phyloP scores from a whole-genome alignment of 2,797 vertebrate species.

The Ceyx erithaca region DNA sequence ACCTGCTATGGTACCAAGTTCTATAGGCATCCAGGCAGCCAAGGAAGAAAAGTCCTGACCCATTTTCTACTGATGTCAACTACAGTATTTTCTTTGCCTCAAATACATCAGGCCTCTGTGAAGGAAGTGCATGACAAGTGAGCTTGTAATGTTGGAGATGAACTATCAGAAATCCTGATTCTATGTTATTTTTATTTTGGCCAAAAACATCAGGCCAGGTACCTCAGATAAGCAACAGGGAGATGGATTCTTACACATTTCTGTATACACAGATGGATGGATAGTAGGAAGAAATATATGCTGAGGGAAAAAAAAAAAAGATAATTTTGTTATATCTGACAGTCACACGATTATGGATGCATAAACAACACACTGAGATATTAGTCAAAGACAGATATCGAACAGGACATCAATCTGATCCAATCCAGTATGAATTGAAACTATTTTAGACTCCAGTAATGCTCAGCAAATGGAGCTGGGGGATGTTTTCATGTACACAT shows the following conservation, averaged over 20 bases:
- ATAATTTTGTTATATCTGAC: neutral
- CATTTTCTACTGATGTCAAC: neutral
- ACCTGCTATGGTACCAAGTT: neutral
- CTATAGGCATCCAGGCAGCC: neutral
- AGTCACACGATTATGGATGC: neutral
- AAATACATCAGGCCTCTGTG: neutral
- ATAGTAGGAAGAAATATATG: neutral
- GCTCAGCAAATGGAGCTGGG: neutral
- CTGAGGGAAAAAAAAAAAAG: neutral
- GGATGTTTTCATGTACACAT: rapidly evolving
- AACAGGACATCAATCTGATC: neutral
- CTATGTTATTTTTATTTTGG: neutral
- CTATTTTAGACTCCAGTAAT: neutral
- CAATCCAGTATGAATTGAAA: neutral
- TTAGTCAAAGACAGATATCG: neutral
- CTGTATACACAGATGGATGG: neutral
- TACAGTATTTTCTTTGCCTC: neutral
- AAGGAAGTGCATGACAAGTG: neutral
- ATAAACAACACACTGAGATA: neutral
- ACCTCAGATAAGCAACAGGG: neutral
- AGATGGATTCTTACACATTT: neutral
- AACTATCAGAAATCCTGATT: neutral
- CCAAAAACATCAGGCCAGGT: neutral
- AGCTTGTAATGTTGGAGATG: neutral
- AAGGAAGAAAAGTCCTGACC: neutral